A percentile compares a stretch with the other conserved stretches of the same genome.
phyloP scores from a whole-genome alignment of 2,113 vertebrate species.

The Oreochromis aureus region DNA sequence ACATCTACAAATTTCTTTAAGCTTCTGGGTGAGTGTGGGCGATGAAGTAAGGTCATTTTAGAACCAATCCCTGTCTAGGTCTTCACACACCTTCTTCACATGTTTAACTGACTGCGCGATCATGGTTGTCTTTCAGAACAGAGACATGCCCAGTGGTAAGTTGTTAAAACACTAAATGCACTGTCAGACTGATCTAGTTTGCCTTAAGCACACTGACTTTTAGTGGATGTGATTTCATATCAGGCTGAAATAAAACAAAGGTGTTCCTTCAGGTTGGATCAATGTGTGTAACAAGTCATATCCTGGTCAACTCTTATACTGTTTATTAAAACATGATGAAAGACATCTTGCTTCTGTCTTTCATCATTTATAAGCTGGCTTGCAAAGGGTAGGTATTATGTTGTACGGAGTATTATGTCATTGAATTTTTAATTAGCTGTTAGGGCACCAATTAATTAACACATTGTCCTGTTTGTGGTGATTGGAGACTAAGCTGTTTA shows the following conservation, averaged over 20 bases:
- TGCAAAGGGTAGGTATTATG: background rate
- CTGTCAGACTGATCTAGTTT: background rate
- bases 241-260: background rate
- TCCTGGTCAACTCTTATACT: background rate
- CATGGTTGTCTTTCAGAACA: background rate
- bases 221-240: background rate
- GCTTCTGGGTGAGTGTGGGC: background rate
- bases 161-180: background rate
- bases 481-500: background rate
- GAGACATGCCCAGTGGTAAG: background rate
- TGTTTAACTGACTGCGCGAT: fast-evolving
- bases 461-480: background rate
- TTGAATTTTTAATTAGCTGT: background rate
- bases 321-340: background rate
- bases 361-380: background rate
- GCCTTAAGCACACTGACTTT: background rate
- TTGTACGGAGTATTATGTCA: background rate
- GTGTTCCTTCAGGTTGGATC: background rate
- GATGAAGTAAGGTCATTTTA: background rate
- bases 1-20: background rate
- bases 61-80: fast-evolving
- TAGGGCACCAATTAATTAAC: background rate
- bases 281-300: background rate
- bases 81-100: background rate
- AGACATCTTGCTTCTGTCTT: background rate